phyloP scores from a whole-genome alignment of 2,113 vertebrate genomes.

The Prunella fulvescens region DNA sequence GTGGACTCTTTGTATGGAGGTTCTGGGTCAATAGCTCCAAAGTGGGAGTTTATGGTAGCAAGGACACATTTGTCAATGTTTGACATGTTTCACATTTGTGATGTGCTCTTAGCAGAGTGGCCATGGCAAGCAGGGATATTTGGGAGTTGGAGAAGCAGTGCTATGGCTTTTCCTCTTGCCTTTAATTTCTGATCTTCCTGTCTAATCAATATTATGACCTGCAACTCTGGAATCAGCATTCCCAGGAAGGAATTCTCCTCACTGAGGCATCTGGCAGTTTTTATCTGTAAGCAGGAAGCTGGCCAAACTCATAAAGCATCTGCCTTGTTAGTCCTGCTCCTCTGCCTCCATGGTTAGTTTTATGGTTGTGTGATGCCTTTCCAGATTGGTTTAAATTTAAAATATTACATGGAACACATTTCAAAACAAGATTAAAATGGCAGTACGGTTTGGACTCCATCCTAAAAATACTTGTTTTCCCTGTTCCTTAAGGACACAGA shows the following conservation, averaged over 20 bases:
- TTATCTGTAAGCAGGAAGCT: background rate
- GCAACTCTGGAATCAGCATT: background rate
- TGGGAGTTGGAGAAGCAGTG: background rate
- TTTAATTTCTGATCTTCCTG: background rate
- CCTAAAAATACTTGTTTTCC: background rate
- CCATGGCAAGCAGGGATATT: background rate
- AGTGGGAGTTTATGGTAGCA: background rate
- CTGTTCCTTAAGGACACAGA: background rate
- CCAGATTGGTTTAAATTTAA: background rate
- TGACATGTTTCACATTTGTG: no score
- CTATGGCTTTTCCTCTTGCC: accelerated
- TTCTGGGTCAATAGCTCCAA: background rate
- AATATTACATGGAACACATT: background rate
- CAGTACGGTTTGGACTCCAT: accelerated
- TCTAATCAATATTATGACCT: background rate
- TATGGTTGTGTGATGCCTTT: background rate
- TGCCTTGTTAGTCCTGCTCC: background rate
- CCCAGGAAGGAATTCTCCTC: background rate
- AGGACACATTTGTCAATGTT: background rate
- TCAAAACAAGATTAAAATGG: background rate
- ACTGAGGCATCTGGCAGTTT: background rate
- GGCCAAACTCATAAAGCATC: background rate
- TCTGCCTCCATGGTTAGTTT: background rate
- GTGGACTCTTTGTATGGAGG: accelerated
- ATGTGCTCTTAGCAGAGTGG: background rate